A percentile compares a stretch with the other conserved stretches of the same genome.
phyloP scores from a whole-genome alignment of 64 coral and sea anemone species.

The Trachythela sp. region DNA sequence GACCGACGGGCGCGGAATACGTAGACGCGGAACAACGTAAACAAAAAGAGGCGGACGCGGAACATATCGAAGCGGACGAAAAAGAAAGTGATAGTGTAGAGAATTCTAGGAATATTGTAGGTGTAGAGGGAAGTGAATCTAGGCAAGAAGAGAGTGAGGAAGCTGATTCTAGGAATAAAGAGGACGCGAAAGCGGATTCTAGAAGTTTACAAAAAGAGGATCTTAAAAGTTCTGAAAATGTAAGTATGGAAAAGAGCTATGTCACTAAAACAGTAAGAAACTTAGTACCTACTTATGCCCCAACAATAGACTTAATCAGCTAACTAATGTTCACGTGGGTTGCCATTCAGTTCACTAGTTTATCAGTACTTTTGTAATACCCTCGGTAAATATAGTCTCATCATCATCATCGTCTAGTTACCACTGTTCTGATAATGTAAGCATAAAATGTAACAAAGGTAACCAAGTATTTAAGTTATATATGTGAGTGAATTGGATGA shows the following conservation, averaged over 20 bases:
- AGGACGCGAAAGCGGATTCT: neutral
- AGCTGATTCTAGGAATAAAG: neutral
- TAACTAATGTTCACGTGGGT: too few species aligned
- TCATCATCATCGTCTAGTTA: too few species aligned
- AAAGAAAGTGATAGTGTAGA: neutral
- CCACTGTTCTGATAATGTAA: too few species aligned
- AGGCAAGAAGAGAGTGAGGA: neutral
- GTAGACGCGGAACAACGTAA: neutral
- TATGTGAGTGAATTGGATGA: too few species aligned
- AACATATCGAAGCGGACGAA: neutral
- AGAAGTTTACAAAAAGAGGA: neutral
- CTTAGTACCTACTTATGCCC: too few species aligned
- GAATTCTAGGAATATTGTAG: neutral
- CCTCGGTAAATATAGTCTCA: too few species aligned
- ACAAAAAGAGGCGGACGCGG: neutral
- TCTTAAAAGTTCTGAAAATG: neutral
- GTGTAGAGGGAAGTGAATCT: neutral
- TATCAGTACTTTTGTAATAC: too few species aligned
- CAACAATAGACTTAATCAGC: too few species aligned
- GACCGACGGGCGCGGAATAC: neutral
- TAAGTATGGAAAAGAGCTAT: neutral
- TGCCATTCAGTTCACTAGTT: too few species aligned
- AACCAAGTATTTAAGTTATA: too few species aligned
- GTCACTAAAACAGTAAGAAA: too few species aligned
- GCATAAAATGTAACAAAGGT: too few species aligned